phyloP scores from a whole-genome alignment of 2,888 invertebrate genomes.

The Helicoverpa assulta region DNA sequence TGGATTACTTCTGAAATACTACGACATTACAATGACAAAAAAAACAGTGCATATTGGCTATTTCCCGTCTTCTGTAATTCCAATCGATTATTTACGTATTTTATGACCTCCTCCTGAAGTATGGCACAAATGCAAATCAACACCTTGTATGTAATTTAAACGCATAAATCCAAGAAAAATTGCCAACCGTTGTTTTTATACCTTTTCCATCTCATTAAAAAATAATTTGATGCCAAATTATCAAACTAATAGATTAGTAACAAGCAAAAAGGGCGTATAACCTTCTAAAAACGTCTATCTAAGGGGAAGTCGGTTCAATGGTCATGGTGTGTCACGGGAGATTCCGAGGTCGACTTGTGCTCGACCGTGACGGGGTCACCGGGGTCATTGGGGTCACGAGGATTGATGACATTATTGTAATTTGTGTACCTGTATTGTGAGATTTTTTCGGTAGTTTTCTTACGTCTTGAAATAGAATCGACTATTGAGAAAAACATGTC shows the following conservation, averaged over 20 bases:
- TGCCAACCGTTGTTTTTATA: neutral
- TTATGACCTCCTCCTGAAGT: too few relatives aligned
- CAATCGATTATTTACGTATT: too few relatives aligned
- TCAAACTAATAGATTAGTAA: constrained; percentile 7
- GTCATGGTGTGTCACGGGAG: constrained; percentile 49
- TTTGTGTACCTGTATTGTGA: neutral
- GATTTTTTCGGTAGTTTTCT: neutral
- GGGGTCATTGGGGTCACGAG: constrained; percentile 49
- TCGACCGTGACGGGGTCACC: constrained; percentile 58
- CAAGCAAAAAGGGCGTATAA: constrained; percentile 25
- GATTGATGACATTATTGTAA: constrained; percentile 29
- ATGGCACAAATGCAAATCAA: too few relatives aligned
- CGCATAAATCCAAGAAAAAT: neutral
- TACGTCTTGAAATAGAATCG: neutral
- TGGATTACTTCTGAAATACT: too few relatives aligned
- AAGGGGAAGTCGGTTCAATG: constrained; percentile 53
- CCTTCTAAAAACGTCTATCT: constrained; percentile 24
- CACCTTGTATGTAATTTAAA: neutral
- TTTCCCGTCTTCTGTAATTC: too few relatives aligned
- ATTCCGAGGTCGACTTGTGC: constrained; percentile 50
- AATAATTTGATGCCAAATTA: constrained; percentile 21
- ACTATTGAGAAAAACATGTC: neutral
- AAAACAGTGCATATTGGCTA: too few relatives aligned
- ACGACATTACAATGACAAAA: too few relatives aligned
- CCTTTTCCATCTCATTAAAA: neutral